Percentiles rank a stretch among this genome's conserved stretches.
Conservation (phyloP, 2,888 invertebrate genomes). For the Drosophila seclusa region DNA sequence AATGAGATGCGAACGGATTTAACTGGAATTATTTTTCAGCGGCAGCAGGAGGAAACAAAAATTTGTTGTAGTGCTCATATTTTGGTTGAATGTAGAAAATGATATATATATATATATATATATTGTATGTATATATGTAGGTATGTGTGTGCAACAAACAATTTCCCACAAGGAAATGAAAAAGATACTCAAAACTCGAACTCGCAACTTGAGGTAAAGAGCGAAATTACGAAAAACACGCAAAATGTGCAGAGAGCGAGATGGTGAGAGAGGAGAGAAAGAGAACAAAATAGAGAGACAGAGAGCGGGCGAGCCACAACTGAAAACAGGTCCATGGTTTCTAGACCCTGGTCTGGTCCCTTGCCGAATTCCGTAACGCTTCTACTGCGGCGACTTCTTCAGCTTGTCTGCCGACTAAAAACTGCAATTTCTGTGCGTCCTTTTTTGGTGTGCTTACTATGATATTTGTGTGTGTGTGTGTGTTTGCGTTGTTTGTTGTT, state of each 20-base stretch:
- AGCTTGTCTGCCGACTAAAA: slow-evolving; percentile 19
- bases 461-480: slow-evolving; percentile 20
- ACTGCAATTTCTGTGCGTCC: slow-evolving; percentile 74
- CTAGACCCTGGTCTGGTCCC: slow-evolving; percentile 27
- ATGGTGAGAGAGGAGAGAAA: background rate
- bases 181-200: slow-evolving; percentile 41
- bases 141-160: slow-evolving; percentile 40
- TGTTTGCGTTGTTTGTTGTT: slow-evolving; percentile 18
- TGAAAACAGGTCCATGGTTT: slow-evolving; percentile 67
- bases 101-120: background rate
- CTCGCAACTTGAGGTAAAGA: slow-evolving; percentile 58
- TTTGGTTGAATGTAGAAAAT: slow-evolving; percentile 12
- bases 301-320: slow-evolving; percentile 20
- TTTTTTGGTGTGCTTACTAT: slow-evolving; percentile 50
- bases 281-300: slow-evolving; percentile 5
- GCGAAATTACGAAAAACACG: slow-evolving; percentile 57
- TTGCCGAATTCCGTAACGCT: slow-evolving; percentile 49
- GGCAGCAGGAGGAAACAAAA: slow-evolving; percentile 31
- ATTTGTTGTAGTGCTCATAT: slow-evolving; percentile 26
- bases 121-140: background rate
- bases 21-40: slow-evolving; percentile 64
- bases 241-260: slow-evolving; percentile 54
- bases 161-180: slow-evolving; percentile 75
- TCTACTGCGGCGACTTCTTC: slow-evolving; percentile 45
- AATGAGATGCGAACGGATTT: slow-evolving; percentile 66